Percentiles rank a stretch among this genome's conserved stretches.
Evolutionary conservation across 2,797 vertebrate genomes (phyloP).

Genomic region (Malacoraja senta): DNA sequence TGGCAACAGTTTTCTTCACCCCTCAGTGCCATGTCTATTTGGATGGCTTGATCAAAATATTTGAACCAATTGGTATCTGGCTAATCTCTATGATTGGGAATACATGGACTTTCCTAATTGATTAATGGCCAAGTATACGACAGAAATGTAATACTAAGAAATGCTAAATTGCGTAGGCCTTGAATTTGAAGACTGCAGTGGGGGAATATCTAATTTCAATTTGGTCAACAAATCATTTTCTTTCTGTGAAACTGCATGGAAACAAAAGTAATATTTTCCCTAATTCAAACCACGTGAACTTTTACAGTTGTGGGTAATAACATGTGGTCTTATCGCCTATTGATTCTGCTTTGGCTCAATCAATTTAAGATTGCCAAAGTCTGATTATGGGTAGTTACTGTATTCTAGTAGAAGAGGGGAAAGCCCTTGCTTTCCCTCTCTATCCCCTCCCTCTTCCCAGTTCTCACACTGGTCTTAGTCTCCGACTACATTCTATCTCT

Average conservation of each 20-base stretch:
- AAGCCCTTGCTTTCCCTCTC: too few relatives aligned
- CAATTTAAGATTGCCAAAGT: background rate
- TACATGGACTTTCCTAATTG: background rate
- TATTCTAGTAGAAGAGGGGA: too few relatives aligned
- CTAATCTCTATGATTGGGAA: background rate
- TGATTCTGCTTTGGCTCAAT: background rate
- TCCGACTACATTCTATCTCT: too few relatives aligned
- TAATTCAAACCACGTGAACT: background rate
- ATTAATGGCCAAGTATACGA: background rate
- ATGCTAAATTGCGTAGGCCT: background rate
- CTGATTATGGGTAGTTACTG: too few relatives aligned
- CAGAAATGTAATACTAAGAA: background rate
- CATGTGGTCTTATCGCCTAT: background rate
- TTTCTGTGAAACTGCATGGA: background rate
- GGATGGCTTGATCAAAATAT: background rate
- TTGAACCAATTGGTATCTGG: background rate
- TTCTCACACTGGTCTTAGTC: too few relatives aligned
- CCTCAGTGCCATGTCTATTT: background rate
- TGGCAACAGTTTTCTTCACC: too few relatives aligned
- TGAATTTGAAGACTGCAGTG: background rate
- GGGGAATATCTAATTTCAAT: background rate
- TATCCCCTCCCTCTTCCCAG: too few relatives aligned
- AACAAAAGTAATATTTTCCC: background rate
- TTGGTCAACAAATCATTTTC: background rate
- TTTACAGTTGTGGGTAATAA: background rate